These are phyloP conservation scores for Rhizomys pruinosus DNA, from an alignment of 2,113 vertebrate species.

Conservation along the genomic window DNA sequence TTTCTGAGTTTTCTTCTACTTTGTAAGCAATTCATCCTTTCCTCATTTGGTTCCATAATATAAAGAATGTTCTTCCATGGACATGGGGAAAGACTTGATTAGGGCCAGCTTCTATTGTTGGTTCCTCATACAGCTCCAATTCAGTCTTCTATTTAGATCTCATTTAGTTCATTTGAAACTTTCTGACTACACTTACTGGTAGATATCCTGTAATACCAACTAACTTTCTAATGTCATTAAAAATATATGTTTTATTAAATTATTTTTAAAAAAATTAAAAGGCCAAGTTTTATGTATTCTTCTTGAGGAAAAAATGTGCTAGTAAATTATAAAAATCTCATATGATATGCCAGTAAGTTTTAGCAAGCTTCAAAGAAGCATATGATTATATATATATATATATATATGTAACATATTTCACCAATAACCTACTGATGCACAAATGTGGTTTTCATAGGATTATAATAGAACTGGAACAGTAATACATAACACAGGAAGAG, in stretches of 20 bases:
- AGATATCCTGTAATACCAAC: not conserved
- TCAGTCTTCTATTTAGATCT: not conserved
- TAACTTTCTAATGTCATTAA: not conserved
- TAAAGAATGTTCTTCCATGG: not conserved
- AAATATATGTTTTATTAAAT: not conserved
- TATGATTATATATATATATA: not conserved
- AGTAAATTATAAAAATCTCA: not conserved
- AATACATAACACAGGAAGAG: not conserved
- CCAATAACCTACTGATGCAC: too few relatives aligned
- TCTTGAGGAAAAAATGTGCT: not conserved
- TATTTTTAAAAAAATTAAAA: not conserved
- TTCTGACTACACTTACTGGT: not conserved
- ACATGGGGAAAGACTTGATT: not conserved
- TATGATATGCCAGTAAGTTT: not conserved
- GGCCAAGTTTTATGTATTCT: not conserved
- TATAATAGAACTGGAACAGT: not conserved
- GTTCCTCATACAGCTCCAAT: not conserved
- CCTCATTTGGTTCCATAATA: not conserved
- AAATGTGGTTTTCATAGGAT: not conserved
- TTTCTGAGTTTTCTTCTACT: constrained; percentile 30
- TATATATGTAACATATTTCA: not conserved
- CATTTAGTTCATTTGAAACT: not conserved
- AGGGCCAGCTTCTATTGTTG: not conserved
- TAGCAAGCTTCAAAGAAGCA: not conserved
- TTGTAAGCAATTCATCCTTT: not conserved